Evolutionary conservation across 2,797 vertebrate species (phyloP).

Genomic region (Cossypha polioptera): DNA sequence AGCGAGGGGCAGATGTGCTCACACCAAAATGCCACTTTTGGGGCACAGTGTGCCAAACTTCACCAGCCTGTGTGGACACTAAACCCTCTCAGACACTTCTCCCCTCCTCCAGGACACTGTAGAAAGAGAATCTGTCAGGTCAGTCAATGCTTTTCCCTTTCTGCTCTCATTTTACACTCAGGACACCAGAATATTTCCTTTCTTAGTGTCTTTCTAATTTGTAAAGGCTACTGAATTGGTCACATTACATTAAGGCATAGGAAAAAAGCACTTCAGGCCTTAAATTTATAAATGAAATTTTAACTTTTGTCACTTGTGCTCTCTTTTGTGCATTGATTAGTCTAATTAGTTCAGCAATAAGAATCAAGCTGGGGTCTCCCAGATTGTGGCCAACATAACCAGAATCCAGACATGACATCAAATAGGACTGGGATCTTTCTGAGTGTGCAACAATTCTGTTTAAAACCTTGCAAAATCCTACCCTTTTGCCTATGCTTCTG

Average conservation of each 20-base stretch:
- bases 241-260: neutral
- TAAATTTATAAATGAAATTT: neutral
- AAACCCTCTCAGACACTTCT: neutral
- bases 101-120: neutral
- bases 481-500: neutral
- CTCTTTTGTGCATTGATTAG: neutral
- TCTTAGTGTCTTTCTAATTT: neutral
- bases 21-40: neutral
- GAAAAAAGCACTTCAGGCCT: neutral
- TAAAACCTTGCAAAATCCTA: neutral
- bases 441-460: neutral
- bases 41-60: fast-evolving
- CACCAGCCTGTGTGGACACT: neutral
- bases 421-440: neutral
- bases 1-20: neutral
- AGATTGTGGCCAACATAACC: neutral
- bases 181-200: neutral
- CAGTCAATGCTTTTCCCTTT: neutral
- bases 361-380: neutral
- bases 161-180: neutral
- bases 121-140: neutral
- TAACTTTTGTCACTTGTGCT: neutral
- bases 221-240: neutral
- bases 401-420: neutral
- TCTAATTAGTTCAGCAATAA: neutral